Evolutionary conservation across 2,888 invertebrate genomes (phyloP).

Genomic region (Tridacna crocea): DNA sequence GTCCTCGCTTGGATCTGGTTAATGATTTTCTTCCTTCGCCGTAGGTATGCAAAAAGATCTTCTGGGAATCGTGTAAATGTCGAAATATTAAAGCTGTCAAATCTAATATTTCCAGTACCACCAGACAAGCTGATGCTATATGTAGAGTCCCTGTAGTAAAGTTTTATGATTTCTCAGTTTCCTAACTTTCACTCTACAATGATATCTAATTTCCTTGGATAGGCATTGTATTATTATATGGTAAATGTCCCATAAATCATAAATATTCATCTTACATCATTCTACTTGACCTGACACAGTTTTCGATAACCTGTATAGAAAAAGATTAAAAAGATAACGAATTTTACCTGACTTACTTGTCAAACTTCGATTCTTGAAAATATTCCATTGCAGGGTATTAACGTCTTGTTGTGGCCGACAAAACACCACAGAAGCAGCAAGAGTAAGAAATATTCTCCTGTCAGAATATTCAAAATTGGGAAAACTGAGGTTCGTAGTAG

Average conservation of each 20-base stretch:
- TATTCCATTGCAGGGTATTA: background rate
- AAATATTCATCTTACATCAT: too few species aligned
- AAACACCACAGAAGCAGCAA: conserved; percentile 13
- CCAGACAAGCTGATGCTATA: too few species aligned
- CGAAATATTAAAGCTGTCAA: too few species aligned
- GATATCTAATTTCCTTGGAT: background rate
- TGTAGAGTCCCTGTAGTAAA: too few species aligned
- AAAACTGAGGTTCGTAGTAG: conserved; percentile 67
- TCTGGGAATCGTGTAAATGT: background rate
- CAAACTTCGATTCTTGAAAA: too few species aligned
- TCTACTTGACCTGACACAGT: too few species aligned
- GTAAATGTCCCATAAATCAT: too few species aligned
- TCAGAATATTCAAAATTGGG: conserved; percentile 76
- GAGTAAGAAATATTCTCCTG: conserved; percentile 66
- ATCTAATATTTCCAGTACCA: too few species aligned
- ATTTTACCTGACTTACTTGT: too few species aligned
- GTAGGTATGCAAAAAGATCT: conserved; percentile 42
- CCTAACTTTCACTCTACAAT: background rate
- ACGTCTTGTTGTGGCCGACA: conserved; percentile 24
- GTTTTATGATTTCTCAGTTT: background rate
- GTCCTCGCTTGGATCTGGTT: conserved; percentile 80
- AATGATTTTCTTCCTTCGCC: conserved; percentile 51
- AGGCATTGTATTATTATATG: too few species aligned
- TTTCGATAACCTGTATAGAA: too few species aligned
- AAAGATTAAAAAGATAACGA: too few species aligned